These are phyloP conservation scores for Neostethus bicornis DNA, from an alignment of 2,797 vertebrate genomes.

Conservation along the genomic window DNA sequence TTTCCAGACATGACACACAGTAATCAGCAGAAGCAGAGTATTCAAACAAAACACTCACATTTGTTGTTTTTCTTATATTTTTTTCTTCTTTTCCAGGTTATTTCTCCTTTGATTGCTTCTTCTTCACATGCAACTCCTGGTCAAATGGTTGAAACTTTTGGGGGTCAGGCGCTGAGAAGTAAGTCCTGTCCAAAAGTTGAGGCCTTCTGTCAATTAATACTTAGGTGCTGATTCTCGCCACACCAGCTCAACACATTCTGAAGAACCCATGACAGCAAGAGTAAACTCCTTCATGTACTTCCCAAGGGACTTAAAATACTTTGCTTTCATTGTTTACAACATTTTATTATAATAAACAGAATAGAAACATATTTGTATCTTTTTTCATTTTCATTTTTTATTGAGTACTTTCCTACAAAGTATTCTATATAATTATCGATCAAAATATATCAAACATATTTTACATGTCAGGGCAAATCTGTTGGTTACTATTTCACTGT, in stretches of 20 bases:
- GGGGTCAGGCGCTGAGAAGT: constrained; percentile 46
- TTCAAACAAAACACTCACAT: constrained; percentile 39
- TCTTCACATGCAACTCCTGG: constrained; percentile 11
- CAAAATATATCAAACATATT: not conserved
- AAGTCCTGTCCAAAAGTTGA: constrained; percentile 42
- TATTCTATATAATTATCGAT: not conserved
- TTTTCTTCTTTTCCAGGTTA: constrained; percentile 7
- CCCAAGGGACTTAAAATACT: not conserved
- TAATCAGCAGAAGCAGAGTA: not conserved
- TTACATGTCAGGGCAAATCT: not conserved
- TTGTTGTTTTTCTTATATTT: constrained; percentile 4
- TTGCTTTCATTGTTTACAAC: not conserved
- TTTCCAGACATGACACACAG: not conserved
- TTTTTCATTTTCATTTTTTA: not conserved
- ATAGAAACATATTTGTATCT: not conserved
- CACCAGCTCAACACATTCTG: constrained; percentile 76
- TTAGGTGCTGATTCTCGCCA: constrained; percentile 63
- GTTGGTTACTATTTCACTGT: no score
- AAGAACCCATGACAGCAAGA: constrained; percentile 53
- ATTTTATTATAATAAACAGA: not conserved
- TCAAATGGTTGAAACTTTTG: constrained; percentile 18
- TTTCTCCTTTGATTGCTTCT: constrained; percentile 9
- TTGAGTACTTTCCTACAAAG: not conserved
- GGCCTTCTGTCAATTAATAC: constrained; percentile 66
- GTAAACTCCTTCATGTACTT: not conserved